phyloP scores from a whole-genome alignment of 2,797 vertebrate species.

The Anguilla pacifica region DNA sequence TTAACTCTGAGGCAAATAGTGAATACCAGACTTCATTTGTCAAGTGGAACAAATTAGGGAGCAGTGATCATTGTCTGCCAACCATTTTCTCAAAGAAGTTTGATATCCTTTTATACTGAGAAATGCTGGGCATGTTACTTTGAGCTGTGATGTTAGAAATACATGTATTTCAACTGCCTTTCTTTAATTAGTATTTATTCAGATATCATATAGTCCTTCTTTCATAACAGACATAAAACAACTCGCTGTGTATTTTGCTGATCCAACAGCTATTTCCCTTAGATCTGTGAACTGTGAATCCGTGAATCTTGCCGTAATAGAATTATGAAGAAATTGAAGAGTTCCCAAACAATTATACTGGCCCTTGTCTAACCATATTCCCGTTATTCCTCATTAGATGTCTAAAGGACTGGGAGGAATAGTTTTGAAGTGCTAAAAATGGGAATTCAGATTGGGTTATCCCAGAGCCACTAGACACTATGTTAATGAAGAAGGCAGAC shows the following conservation, averaged over 20 bases:
- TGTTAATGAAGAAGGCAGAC: conserved; percentile 8
- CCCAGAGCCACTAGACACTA: neutral
- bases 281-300: neutral
- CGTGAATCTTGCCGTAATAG: neutral
- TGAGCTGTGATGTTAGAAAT: neutral
- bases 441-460: conserved; percentile 10
- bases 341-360: neutral
- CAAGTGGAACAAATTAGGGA: neutral
- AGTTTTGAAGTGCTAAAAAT: conserved; percentile 21
- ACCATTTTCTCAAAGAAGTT: neutral
- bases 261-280: neutral
- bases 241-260: neutral
- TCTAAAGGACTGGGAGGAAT: neutral
- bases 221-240: neutral
- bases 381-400: neutral
- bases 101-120: neutral
- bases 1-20: neutral
- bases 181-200: no score
- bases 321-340: neutral
- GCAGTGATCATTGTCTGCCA: neutral
- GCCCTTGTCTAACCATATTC: neutral
- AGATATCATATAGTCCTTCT: neutral
- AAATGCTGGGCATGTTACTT: neutral
- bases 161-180: no score
- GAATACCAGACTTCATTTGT: neutral